Base-by-base conservation (phyloP, 2,113 vertebrate species). In the Argyrosomus japonicus region DNA sequence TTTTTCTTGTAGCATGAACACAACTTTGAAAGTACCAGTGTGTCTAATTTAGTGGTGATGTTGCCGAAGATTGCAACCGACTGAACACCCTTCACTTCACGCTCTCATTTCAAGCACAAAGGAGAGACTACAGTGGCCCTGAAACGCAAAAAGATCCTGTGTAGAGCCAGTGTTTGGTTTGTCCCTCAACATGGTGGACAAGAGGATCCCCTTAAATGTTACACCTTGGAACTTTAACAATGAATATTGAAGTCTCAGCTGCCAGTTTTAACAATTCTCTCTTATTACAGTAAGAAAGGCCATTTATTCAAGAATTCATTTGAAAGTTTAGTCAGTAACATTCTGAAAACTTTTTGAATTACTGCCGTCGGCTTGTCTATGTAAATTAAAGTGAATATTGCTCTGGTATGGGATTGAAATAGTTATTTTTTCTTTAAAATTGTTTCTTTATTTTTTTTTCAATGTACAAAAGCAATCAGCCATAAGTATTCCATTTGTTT, bases 401-500 rank as follows among this genome's bases (percentile, higher is more conserved):
- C 53, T 57, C 14, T 43, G 15, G 2, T 50, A 40, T 63, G 11
- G 36, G 67, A 70, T 40, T 43, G 19, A 54, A 63, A 36, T 21
- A 10, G 11, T 23, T 45, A 0, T 48, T 54, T 6, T 29, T 56
- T 62, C 19, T 67, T n/a, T 79, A 2, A 63, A 75, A 75, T 0
- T 1, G 2, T 14, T 62, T 74, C 14, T 25, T n/a, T n/a, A n/a
- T n/a, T n/a, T 29, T 50, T 3, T 40, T n/a, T 54, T 51, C 6
- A 29, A 21, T 63, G 19, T 10, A 21, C 11, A 27, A 40, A 65
- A 45, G 50, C 13, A 75, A 27, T 50, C 23, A 14, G 6, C 10
- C 13, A 4, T 25, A 62, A 47, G 5, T 23, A 43, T 72, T 73
- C 18, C n/a, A 18, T 77, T 77, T 81, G 45, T 45, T 77, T 64